These are phyloP conservation scores for Sminthurinus aureus DNA, from an alignment of 2,888 invertebrate genomes.

Conservation along the genomic window DNA sequence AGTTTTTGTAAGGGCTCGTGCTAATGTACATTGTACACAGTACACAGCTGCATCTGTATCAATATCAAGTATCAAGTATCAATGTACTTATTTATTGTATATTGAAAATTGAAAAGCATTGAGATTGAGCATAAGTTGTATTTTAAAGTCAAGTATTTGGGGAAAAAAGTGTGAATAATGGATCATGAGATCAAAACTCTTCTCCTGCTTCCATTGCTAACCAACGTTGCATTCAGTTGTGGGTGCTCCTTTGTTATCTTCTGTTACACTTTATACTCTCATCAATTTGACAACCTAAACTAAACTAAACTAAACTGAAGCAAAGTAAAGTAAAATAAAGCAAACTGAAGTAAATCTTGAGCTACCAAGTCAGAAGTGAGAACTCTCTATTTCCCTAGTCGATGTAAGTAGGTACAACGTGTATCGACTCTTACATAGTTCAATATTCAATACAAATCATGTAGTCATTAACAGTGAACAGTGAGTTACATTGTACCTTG, in stretches of 20 bases:
- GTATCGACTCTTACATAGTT: not conserved
- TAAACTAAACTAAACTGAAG: not conserved
- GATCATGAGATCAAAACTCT: no score
- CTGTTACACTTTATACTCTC: not conserved
- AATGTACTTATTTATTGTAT: not conserved
- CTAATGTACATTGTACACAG: not conserved
- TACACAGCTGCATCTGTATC: no score
- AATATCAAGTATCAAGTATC: not conserved
- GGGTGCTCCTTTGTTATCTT: not conserved
- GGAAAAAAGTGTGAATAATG: no score
- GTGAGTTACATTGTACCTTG: not conserved
- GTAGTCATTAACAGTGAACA: no score
- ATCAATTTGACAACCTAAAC: constrained; percentile 11
- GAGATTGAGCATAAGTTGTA: not conserved
- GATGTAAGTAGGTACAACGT: not conserved
- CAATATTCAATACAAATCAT: no score
- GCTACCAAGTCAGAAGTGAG: constrained; percentile 4
- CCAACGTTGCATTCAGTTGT: not conserved
- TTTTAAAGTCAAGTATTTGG: no score
- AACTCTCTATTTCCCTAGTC: not conserved
- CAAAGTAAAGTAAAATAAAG: not conserved
- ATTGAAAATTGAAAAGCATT: not conserved
- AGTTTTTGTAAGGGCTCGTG: no score
- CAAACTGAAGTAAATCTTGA: not conserved
- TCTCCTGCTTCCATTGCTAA: not conserved